Conservation (phyloP, 2,113 vertebrate genomes). For the Hyaena hyaena region DNA sequence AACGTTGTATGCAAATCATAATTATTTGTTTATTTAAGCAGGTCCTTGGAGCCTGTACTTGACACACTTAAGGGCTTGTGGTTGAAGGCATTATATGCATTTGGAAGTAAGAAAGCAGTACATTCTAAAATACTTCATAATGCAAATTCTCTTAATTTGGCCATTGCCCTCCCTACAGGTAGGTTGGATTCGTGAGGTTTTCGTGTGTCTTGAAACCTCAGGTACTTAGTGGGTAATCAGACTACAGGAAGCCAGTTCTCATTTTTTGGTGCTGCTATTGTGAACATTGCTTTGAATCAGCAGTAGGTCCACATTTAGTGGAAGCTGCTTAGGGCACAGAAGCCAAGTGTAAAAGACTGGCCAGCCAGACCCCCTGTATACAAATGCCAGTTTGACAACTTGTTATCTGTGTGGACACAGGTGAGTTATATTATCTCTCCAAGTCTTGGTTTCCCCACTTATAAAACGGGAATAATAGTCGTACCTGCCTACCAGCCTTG, state of each 20-base stretch:
- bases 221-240: not conserved
- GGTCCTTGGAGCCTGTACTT: not conserved
- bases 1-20: not conserved
- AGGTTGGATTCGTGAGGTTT: constrained; percentile 52
- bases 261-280: not conserved
- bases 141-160: constrained; percentile 11
- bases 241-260: not conserved
- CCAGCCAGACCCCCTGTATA: not conserved
- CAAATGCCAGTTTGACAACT: not conserved
- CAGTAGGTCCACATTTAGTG: not conserved
- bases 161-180: not conserved
- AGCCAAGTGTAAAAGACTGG: not conserved
- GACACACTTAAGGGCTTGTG: not conserved
- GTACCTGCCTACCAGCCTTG: not conserved
- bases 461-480: constrained; percentile 9
- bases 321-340: not conserved
- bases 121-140: constrained; percentile 13
- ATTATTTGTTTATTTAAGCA: constrained; percentile 36
- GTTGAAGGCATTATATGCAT: not conserved
- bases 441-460: not conserved
- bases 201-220: not conserved
- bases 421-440: not conserved
- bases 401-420: not conserved
- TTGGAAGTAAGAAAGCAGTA: constrained; percentile 12
- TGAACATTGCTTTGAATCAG: not conserved